Conservation (phyloP, 1,140 invertebrate genomes). For the Dendrolimus punctatus region DNA sequence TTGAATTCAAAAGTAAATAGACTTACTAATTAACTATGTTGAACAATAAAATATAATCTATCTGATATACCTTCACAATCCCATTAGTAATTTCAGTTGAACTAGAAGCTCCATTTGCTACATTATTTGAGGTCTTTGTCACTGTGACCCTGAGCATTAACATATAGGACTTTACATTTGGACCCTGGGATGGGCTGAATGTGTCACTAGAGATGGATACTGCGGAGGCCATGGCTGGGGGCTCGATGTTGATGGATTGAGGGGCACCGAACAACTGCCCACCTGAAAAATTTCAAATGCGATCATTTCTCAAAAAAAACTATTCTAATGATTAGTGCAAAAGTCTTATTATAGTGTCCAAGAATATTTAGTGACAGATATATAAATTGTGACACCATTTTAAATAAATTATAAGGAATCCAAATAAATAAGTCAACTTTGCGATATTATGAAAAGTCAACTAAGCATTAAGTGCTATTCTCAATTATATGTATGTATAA, state of each 20-base stretch:
- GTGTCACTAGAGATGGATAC: constrained; percentile 89
- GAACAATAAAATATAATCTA: too few relatives aligned
- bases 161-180: constrained; percentile 90
- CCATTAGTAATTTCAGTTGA: constrained; percentile 68
- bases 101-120: constrained; percentile 53
- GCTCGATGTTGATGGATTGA: constrained; percentile 85
- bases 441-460: too few relatives aligned
- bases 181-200: constrained; percentile 86
- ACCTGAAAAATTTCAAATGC: constrained; percentile 52
- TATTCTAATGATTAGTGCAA: too few relatives aligned
- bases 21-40: too few relatives aligned
- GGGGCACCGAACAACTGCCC: constrained; percentile 83
- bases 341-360: too few relatives aligned
- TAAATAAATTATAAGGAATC: too few relatives aligned
- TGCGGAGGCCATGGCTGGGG: constrained; percentile 80
- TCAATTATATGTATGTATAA: too few relatives aligned
- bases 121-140: constrained; percentile 31
- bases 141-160: constrained; percentile 84
- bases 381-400: too few relatives aligned
- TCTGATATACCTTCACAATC: constrained; percentile 54
- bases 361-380: too few relatives aligned
- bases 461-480: too few relatives aligned
- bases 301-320: not conserved
- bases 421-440: too few relatives aligned
- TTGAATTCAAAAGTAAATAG: too few relatives aligned